Conservation (phyloP, 2,888 invertebrate species). For the Chamaedrilus cognettii region DNA sequence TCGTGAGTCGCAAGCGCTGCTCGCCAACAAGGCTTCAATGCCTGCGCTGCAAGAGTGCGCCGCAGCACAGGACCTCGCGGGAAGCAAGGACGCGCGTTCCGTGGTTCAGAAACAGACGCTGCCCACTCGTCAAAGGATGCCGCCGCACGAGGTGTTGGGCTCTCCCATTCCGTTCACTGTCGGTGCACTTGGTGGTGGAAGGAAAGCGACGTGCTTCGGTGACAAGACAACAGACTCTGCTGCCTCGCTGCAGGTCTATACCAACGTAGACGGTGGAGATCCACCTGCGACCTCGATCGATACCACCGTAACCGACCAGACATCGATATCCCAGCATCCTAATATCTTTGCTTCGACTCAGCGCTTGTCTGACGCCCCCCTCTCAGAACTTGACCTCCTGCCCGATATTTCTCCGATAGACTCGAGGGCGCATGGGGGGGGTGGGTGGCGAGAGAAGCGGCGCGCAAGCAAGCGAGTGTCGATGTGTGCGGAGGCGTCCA, state of each 20-base stretch:
- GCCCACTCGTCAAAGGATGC: too few species aligned
- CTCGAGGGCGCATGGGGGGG: neutral
- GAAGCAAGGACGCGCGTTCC: too few species aligned
- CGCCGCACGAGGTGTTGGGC: too few species aligned
- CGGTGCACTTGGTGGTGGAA: too few species aligned
- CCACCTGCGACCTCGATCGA: neutral
- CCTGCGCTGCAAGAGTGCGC: too few species aligned
- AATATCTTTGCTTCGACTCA: neutral
- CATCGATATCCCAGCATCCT: too few species aligned
- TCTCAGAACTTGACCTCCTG: neutral
- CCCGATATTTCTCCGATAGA: neutral
- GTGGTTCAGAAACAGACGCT: too few species aligned
- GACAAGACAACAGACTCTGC: too few species aligned
- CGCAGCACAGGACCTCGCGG: too few species aligned
- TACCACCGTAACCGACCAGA: neutral
- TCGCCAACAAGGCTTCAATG: too few species aligned
- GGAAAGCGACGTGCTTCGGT: too few species aligned
- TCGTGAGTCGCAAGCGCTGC: too few species aligned
- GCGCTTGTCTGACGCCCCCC: neutral
- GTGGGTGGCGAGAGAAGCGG: neutral
- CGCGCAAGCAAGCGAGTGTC: neutral
- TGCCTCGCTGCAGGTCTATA: neutral
- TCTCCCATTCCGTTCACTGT: neutral
- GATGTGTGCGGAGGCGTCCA: neutral
- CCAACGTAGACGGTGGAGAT: neutral